A percentile compares a stretch with the other conserved stretches of the same genome.
Conservation (phyloP, 2,113 vertebrate species). For the Aphyosemion australe region DNA sequence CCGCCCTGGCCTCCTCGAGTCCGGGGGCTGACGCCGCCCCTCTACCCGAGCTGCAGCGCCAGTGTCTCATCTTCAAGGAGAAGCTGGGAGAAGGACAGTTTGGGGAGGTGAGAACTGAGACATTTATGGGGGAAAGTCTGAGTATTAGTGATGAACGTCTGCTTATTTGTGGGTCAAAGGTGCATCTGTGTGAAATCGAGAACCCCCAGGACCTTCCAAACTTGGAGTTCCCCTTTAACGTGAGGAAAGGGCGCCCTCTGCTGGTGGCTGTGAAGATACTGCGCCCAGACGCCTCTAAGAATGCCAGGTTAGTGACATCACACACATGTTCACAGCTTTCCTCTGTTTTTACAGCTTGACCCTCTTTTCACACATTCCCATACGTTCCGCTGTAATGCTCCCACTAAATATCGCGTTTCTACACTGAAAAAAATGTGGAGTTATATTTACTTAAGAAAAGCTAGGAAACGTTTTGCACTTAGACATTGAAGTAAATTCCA, state of each 20-base stretch:
- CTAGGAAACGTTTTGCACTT: no score
- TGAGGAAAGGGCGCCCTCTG: constrained; percentile 88
- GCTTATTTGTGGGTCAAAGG: constrained; percentile 69
- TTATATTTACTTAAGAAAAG: no score
- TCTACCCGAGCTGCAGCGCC: constrained; percentile 87
- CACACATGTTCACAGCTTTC: neutral
- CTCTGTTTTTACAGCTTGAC: constrained; percentile 1
- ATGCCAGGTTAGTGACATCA: constrained; percentile 83
- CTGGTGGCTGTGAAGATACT: constrained; percentile 93
- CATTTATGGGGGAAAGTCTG: neutral
- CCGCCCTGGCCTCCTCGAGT: constrained; percentile 79
- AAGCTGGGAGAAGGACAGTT: constrained; percentile 95
- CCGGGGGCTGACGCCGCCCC: constrained; percentile 81
- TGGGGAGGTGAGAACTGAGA: constrained; percentile 82
- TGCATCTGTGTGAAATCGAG: constrained; percentile 92
- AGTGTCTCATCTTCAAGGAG: constrained; percentile 89
- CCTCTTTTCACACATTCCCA: neutral
- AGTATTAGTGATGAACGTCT: constrained; percentile 13
- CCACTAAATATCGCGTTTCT: neutral
- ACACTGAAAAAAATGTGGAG: no score
- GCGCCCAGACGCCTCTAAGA: constrained; percentile 90
- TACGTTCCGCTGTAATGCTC: neutral
- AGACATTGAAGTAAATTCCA: no score
- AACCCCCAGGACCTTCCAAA: constrained; percentile 86
- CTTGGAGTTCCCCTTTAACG: constrained; percentile 86